phyloP scores from a whole-genome alignment of 2,113 vertebrate species.

The Oceanites oceanicus region DNA sequence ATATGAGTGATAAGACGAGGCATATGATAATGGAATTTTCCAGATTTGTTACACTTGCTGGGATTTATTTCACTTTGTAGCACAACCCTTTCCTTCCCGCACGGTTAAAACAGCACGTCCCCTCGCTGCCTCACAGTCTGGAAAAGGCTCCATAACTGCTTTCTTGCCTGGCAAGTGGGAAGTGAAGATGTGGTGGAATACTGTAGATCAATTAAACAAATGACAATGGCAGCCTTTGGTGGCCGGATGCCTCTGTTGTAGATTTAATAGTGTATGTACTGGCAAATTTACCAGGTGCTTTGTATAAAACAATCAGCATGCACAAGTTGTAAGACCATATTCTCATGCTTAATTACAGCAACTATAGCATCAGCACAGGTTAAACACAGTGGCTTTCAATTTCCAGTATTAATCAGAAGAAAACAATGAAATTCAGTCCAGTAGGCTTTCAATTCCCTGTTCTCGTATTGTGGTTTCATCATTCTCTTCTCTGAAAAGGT shows the following conservation, averaged over 20 bases:
- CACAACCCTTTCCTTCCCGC: neutral
- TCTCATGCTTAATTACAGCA: slow-evolving; percentile 32
- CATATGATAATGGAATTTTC: slow-evolving; percentile 33
- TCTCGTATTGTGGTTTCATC: neutral
- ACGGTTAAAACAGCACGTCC: neutral
- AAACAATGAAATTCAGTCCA: slow-evolving; percentile 29
- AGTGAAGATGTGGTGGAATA: neutral
- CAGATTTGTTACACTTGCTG: neutral
- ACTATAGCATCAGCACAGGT: neutral
- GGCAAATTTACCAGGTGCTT: neutral
- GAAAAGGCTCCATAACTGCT: neutral
- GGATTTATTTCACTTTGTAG: neutral
- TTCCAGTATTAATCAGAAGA: slow-evolving; percentile 39
- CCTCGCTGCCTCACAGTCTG: neutral
- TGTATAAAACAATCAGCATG: slow-evolving; percentile 1
- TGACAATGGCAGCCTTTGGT: neutral
- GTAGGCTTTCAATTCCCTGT: slow-evolving; percentile 17
- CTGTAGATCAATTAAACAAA: neutral
- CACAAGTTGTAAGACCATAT: slow-evolving; percentile 29
- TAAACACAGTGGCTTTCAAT: slow-evolving; percentile 35
- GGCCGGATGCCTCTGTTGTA: neutral
- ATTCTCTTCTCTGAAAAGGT: slow-evolving; percentile 25
- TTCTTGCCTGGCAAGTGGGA: neutral
- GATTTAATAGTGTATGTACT: neutral
- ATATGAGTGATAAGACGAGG: neutral